phyloP scores from a whole-genome alignment of 2,888 invertebrate genomes.

The Morpho deidamia region DNA sequence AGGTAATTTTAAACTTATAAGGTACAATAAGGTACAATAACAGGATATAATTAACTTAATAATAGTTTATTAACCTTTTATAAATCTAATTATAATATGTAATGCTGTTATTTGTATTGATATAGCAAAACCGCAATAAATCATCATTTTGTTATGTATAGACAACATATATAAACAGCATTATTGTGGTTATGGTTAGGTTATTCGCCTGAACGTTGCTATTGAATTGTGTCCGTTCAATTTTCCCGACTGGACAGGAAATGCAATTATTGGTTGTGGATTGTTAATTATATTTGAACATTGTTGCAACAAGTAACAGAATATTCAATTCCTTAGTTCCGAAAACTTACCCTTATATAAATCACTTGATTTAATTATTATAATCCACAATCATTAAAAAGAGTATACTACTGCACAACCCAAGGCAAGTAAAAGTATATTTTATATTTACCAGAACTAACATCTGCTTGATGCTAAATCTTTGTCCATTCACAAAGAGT shows the following conservation, averaged over 20 bases:
- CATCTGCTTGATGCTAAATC: too few species aligned
- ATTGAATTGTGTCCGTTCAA: constrained; percentile 12
- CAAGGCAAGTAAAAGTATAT: too few species aligned
- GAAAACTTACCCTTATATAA: neutral
- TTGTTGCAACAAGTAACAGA: constrained; percentile 2
- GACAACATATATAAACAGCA: neutral
- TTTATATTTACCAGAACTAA: too few species aligned
- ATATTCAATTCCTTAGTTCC: neutral
- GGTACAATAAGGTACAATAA: too few species aligned
- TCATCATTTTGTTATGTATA: neutral
- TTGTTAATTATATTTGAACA: constrained; percentile 3
- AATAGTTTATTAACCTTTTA: too few species aligned
- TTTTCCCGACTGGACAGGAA: constrained; percentile 10
- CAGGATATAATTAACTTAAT: too few species aligned
- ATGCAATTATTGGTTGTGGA: constrained; percentile 7
- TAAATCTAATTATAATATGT: too few species aligned
- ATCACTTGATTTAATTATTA: neutral
- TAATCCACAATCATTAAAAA: neutral
- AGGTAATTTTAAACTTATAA: too few species aligned
- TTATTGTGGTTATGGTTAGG: constrained; percentile 6
- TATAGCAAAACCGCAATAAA: neutral
- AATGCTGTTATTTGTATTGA: too few species aligned
- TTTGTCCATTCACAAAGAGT: too few species aligned
- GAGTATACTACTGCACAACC: too few species aligned
- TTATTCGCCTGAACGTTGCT: constrained; percentile 2